Conservation (phyloP, 2,888 invertebrate species). For the Theretra japonica region DNA sequence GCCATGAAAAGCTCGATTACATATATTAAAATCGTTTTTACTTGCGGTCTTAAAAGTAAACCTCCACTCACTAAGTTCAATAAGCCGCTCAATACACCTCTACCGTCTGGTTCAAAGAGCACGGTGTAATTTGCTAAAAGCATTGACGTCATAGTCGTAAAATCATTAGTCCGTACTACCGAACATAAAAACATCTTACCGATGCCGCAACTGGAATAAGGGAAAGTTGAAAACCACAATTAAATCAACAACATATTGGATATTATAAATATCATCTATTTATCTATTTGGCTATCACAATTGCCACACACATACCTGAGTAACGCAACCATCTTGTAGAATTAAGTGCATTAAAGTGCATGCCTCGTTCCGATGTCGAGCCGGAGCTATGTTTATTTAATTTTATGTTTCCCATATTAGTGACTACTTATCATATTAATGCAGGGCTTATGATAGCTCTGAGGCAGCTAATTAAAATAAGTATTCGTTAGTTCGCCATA, state of each 20-base stretch:
- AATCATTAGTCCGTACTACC: too few relatives aligned
- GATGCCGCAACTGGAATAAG: too few relatives aligned
- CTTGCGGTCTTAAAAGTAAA: too few relatives aligned
- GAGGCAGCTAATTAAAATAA: constrained; percentile 27
- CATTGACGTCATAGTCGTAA: too few relatives aligned
- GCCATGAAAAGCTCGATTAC: too few relatives aligned
- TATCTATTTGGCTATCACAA: neutral
- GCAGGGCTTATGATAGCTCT: constrained; percentile 25
- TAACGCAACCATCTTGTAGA: neutral
- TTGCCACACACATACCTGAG: neutral
- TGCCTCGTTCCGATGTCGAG: constrained; percentile 22
- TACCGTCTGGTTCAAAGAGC: too few relatives aligned
- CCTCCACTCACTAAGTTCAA: too few relatives aligned
- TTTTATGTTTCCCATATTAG: constrained; percentile 28
- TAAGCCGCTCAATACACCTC: too few relatives aligned
- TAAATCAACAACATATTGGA: neutral
- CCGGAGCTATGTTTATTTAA: constrained; percentile 19
- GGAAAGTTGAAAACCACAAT: neutral
- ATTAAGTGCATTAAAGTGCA: constrained; percentile 19
- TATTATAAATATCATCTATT: neutral
- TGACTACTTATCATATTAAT: constrained; percentile 23
- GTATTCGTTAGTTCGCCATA: constrained; percentile 31
- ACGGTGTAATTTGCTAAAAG: too few relatives aligned
- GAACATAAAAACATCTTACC: too few relatives aligned
- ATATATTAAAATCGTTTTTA: too few relatives aligned